Evolutionary conservation across 1,140 invertebrate species (phyloP), one percentile per base, ranked within the genome.

Genomic region (Medauroidea extradentata): DNA sequence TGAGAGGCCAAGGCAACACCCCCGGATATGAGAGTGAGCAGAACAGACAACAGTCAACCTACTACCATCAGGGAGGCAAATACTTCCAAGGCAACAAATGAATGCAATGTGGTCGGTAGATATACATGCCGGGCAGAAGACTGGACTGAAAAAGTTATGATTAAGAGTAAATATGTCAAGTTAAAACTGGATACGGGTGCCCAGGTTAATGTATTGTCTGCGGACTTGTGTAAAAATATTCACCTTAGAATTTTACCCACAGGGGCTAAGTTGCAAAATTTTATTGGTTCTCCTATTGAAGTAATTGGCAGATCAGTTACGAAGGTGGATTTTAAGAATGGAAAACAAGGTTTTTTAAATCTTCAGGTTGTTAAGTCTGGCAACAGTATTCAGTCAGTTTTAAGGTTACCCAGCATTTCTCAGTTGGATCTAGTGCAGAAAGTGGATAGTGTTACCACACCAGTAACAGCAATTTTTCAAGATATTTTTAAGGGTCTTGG

Each of bases 401-500:
- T n/a, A 24, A 18, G 39, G 57, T 49, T 16, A 60, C 42, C 5
- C 38, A 25, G 29, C 16, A n/a, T 44, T 14, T 25, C n/a, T 13
- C 16, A 61, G 52, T 38, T 41, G 42, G 58, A 59, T 13, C 13
- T 18, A 13, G 39, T 59, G 39, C 38, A 14, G 27, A 43, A 44
- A 52, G n/a, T 38, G 1, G 43, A 59, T 23, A n/a, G 44, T 42
- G 23, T 14, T 57, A 57, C 11, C 29, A 14, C 14, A 41, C 14
- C 18, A 51, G 13, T 14, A 19, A 39, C n/a, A 21, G 34, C 19
- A 57, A 42, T 18, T 55, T 60, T 23, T 25, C 19, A 55, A 65
- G 38, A 3, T 64, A n/a, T n/a, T 21, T 66, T 56, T 39, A 21
- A 39, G 11, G 59, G 56, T 34, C 21, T 65, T 5, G 63, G 65